Evolutionary conservation across 2,113 vertebrate species (phyloP), one percentile per base, ranked within the genome.

Genomic region (Chloebia gouldiae): DNA sequence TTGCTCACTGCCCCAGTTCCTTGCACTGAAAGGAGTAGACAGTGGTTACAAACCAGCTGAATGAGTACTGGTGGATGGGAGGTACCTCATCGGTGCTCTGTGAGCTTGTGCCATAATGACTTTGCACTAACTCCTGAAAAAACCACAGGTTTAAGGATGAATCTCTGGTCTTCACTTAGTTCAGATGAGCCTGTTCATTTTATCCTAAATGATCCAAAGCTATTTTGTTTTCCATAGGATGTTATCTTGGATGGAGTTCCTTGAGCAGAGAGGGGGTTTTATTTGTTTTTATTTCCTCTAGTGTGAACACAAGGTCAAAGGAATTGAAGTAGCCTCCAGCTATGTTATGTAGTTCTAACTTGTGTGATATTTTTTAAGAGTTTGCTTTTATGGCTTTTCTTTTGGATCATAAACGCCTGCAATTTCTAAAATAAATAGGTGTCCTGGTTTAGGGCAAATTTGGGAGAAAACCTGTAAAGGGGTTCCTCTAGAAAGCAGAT

Each of bases 61-160:
- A 35, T 57, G 39, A n/a, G 0, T n/a, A 6, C 5, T 1, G 50
- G 22, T 35, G 78, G 15, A 7, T 45, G 86, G 57, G 49, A 66
- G 14, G 15, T 17, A 10, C 20, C 10, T 5, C 1, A 0, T 2
- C 3, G 4, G 39, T 50, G 28, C 0, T 0, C 21, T 50, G 20
- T 30, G 18, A 91, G 24, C 40, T 72, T 18, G 14, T 45, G 33
- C 39, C 2, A 0, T 42, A 51, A 56, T 44, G 17, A 39, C 37
- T 86, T 82, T 30, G 76, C 18, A 60, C 14, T 14, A 7, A 39
- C 18, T 64, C 30, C 72, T 64, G 31, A 11, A 57, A 35, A 35
- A 45, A 45, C 2, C 45, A 45, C 19, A 61, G 37, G 16, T 69
- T 64, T 60, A 39, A 59, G 68, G 53, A 24, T 68, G 23, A 66